phyloP scores from a whole-genome alignment of 1,140 invertebrate genomes.

The Orius laevigatus region DNA sequence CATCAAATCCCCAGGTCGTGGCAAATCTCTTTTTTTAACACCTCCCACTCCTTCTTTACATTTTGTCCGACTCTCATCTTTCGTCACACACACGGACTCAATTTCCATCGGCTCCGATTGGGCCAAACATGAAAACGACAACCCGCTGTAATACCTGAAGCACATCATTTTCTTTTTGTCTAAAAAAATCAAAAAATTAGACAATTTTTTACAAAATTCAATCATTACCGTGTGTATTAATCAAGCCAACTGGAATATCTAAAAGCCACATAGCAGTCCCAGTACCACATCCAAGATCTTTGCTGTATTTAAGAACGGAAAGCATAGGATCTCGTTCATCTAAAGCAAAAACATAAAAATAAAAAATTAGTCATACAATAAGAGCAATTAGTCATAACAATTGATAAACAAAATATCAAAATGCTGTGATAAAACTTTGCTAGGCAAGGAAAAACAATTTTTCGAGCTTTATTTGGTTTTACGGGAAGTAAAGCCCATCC shows the following conservation, averaged over 20 bases:
- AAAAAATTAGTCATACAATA: too few relatives aligned
- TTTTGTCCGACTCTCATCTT: constrained; percentile 9
- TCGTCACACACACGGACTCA: constrained; percentile 21
- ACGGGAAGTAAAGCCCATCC: too few relatives aligned
- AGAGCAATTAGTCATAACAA: too few relatives aligned
- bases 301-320: constrained; percentile 17
- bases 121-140: constrained; percentile 30
- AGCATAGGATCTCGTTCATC: constrained; percentile 19
- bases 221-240: constrained; percentile 20
- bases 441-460: too few relatives aligned
- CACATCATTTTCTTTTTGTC: constrained; percentile 30
- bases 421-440: too few relatives aligned
- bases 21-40: constrained; percentile 17
- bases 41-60: constrained; percentile 6
- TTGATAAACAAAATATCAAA: too few relatives aligned
- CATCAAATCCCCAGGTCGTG: constrained; percentile 16
- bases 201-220: too few relatives aligned
- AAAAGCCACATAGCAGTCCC: constrained; percentile 25
- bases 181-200: constrained; percentile 22
- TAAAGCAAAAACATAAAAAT: constrained; percentile 10
- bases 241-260: constrained; percentile 23
- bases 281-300: constrained; percentile 16
- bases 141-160: constrained; percentile 33
- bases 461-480: too few relatives aligned
- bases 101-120: constrained; percentile 29